A percentile compares a stretch with the other conserved stretches of the same genome.
These are phyloP conservation scores for Melanotaenia nigrans DNA, from an alignment of 2,797 vertebrate genomes.

Conservation along the genomic window DNA sequence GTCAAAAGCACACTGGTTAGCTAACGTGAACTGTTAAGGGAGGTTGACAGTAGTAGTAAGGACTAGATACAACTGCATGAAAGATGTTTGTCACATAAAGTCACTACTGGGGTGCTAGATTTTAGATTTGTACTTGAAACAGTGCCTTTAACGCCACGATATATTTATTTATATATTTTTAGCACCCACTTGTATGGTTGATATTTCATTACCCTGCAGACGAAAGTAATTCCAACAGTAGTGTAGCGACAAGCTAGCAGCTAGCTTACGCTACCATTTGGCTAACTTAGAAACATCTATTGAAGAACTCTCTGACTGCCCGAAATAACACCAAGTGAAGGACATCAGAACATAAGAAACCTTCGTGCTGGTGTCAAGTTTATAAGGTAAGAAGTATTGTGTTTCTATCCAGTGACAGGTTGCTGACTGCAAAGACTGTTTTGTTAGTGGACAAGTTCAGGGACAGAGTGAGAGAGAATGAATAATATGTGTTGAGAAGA, in stretches of 20 bases:
- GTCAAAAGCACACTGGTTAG: slow-evolving; percentile 51
- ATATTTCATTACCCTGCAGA: neutral
- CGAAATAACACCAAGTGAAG: slow-evolving; percentile 1
- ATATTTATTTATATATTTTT: neutral
- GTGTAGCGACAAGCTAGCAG: slow-evolving; percentile 62
- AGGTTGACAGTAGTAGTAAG: slow-evolving; percentile 56
- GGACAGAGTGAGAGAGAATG: neutral
- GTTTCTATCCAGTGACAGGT: slow-evolving; percentile 12
- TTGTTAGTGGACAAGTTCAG: slow-evolving; percentile 42
- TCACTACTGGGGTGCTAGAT: slow-evolving; percentile 24
- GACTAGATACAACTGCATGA: slow-evolving; percentile 49
- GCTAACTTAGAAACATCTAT: slow-evolving; percentile 40
- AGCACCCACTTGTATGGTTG: neutral
- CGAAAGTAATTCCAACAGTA: slow-evolving; percentile 12
- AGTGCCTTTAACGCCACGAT: slow-evolving; percentile 2
- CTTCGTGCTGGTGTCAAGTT: neutral
- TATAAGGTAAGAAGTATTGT: slow-evolving; percentile 49
- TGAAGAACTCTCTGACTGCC: slow-evolving; percentile 5
- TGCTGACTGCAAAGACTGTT: slow-evolving; percentile 7
- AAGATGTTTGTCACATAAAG: slow-evolving; percentile 46
- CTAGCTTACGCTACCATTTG: slow-evolving; percentile 52
- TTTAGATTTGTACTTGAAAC: neutral
- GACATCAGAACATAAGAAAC: neutral
- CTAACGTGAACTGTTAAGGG: slow-evolving; percentile 26
- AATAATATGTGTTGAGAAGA: slow-evolving; percentile 25